Conservation (phyloP, 2,113 vertebrate genomes). For the Callocephalon fimbriatum region DNA sequence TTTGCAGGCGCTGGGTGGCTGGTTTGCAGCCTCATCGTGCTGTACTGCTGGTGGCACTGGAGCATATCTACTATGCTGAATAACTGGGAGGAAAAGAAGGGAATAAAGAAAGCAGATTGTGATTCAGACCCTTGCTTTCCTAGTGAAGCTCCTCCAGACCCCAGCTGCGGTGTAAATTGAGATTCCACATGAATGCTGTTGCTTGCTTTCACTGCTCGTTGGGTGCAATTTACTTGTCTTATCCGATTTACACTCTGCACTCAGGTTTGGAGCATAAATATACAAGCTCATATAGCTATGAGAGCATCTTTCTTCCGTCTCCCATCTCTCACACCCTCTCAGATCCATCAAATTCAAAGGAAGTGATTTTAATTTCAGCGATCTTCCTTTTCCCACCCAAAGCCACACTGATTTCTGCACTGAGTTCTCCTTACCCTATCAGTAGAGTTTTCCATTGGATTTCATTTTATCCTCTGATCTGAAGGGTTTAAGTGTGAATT, state of each 20-base stretch:
- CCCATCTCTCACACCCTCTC: not conserved
- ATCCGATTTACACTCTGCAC: slow-evolving; percentile 29
- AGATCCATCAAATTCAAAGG: not conserved
- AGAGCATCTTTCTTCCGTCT: not conserved
- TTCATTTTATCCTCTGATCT: slow-evolving; percentile 35
- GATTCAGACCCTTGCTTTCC: not conserved
- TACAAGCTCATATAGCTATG: not conserved
- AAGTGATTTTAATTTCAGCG: slow-evolving; percentile 1
- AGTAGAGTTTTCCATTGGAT: not conserved
- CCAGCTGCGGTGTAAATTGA: slow-evolving; percentile 65
- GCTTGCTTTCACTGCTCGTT: slow-evolving; percentile 56
- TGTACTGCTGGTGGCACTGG: rapidly evolving
- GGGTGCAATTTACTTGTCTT: slow-evolving; percentile 67
- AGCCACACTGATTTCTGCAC: not conserved
- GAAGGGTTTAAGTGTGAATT: slow-evolving; percentile 24
- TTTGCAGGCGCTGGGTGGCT: not conserved
- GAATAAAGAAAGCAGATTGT: not conserved
- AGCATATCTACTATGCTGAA: not conserved
- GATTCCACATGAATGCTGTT: slow-evolving; percentile 55
- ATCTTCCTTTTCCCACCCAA: not conserved
- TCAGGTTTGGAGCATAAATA: slow-evolving; percentile 56
- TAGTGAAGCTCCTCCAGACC: not conserved
- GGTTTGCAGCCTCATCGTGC: not conserved
- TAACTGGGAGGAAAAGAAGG: not conserved
- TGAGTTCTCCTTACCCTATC: not conserved